Evolutionary conservation across 2,797 vertebrate genomes (phyloP).

Genomic region (Lepidocolaptes lacrymiger): DNA sequence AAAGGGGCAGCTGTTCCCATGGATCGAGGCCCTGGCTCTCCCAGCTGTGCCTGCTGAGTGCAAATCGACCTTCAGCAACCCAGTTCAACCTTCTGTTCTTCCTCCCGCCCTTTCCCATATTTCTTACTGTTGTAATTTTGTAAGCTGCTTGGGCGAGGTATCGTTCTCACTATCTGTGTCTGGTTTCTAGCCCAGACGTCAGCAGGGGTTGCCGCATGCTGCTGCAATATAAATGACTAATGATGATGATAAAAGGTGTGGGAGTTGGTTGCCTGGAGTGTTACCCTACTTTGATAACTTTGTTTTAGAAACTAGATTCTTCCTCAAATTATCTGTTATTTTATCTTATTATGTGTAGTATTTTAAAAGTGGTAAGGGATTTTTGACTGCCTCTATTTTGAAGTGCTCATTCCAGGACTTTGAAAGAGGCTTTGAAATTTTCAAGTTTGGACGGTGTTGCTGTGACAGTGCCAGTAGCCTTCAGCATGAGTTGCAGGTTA

Average conservation of each 20-base stretch:
- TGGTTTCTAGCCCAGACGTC: conserved; percentile 64
- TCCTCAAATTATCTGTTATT: conserved; percentile 35
- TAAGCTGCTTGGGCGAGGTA: conserved; percentile 11
- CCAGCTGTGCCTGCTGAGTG: neutral
- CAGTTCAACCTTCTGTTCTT: conserved; percentile 20
- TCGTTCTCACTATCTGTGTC: conserved; percentile 11
- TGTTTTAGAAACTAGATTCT: conserved; percentile 36
- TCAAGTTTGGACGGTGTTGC: neutral
- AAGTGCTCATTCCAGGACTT: neutral
- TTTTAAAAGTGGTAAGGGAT: neutral
- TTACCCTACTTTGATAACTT: conserved; percentile 60
- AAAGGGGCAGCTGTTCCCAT: neutral
- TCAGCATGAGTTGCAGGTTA: neutral
- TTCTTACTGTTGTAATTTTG: neutral
- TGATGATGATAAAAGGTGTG: conserved; percentile 64
- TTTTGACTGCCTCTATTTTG: neutral
- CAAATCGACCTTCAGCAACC: conserved; percentile 15
- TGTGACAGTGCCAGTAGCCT: conserved; percentile 2
- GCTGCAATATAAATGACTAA: conserved; percentile 71
- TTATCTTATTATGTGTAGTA: neutral
- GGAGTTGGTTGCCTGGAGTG: conserved; percentile 64
- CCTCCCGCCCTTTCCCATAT: neutral
- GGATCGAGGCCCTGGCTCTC: neutral
- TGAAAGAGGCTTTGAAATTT: conserved; percentile 7
- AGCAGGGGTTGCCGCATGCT: conserved; percentile 67